Evolutionary conservation across 2,113 vertebrate genomes (phyloP).

Genomic region (Mustela lutreola): DNA sequence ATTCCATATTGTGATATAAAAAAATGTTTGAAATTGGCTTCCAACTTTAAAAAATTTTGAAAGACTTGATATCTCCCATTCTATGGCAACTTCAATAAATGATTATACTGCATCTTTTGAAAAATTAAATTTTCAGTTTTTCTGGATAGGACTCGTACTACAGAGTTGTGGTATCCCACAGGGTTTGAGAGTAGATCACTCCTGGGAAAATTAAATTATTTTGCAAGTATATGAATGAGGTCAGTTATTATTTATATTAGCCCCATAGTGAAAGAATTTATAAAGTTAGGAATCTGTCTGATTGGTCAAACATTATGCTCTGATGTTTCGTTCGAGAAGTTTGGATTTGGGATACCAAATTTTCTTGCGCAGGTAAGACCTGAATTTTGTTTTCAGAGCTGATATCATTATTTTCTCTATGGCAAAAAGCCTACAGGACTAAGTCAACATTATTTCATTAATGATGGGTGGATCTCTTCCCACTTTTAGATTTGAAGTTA

Average conservation of each 20-base stretch:
- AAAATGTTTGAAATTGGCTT: background rate
- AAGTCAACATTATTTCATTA: slow-evolving; percentile 46
- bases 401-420: slow-evolving; percentile 12
- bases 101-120: background rate
- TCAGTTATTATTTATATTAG: slow-evolving; percentile 35
- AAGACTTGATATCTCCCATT: background rate
- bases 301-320: background rate
- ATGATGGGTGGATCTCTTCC: slow-evolving; percentile 57
- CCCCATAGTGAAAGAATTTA: background rate
- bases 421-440: background rate
- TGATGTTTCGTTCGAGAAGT: background rate
- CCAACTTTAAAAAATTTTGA: slow-evolving; percentile 4
- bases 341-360: background rate
- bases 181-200: background rate
- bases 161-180: background rate
- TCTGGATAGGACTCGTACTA: background rate
- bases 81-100: background rate
- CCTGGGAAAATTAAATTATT: slow-evolving; percentile 38
- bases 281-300: background rate
- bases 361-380: background rate
- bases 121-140: background rate
- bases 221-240: slow-evolving; percentile 41
- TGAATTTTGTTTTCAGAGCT: slow-evolving; percentile 29
- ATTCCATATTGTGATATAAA: background rate
- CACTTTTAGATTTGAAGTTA: slow-evolving; percentile 66